phyloP scores from a whole-genome alignment of 2,113 vertebrate species.

The Podocnemis expansa region DNA sequence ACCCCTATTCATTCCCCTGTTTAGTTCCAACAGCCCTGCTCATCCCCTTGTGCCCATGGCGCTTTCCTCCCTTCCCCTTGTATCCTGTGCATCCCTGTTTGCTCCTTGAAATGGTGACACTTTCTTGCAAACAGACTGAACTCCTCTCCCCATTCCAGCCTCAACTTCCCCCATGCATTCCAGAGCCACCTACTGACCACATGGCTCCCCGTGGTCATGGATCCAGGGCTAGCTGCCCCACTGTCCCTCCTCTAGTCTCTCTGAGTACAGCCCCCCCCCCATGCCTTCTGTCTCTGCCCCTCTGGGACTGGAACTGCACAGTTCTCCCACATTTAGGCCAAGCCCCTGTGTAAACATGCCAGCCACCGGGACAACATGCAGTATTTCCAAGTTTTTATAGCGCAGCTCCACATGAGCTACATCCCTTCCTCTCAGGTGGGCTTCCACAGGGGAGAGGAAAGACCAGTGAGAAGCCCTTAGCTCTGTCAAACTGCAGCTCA shows the following conservation, averaged over 20 bases:
- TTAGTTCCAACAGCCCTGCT: neutral
- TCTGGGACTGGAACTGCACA: too few relatives aligned
- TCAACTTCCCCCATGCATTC: too few relatives aligned
- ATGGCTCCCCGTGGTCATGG: too few relatives aligned
- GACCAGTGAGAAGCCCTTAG: neutral
- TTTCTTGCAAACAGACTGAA: neutral
- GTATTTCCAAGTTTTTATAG: neutral
- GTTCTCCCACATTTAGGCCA: too few relatives aligned
- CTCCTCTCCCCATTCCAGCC: neutral
- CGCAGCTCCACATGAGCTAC: neutral
- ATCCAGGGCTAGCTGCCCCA: too few relatives aligned
- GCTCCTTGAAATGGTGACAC: neutral
- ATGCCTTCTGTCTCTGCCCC: too few relatives aligned
- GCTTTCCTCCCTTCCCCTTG: neutral
- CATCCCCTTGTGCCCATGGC: too few relatives aligned
- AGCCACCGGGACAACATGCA: neutral
- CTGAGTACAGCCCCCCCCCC: too few relatives aligned
- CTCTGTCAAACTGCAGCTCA: neutral
- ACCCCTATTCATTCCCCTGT: neutral
- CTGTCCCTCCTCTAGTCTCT: neutral
- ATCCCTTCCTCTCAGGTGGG: neutral
- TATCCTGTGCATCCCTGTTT: neutral
- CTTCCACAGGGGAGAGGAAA: neutral
- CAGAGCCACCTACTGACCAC: neutral
- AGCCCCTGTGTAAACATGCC: neutral